Evolutionary conservation across 2,113 vertebrate species (phyloP).

Genomic region (Thamnaconus septentrionalis): DNA sequence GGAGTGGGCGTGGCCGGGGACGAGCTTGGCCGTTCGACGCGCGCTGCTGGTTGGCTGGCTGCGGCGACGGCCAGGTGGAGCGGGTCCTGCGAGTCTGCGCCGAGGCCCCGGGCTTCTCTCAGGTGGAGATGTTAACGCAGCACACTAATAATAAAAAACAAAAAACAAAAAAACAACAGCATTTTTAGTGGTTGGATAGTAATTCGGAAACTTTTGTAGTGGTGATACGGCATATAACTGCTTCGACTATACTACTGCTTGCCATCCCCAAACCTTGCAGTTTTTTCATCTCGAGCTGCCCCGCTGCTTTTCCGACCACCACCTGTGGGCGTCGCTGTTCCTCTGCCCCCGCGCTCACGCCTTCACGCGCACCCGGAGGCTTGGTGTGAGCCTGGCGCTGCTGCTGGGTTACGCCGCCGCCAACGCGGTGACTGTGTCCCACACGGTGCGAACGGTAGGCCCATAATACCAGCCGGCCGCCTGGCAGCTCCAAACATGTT

Average conservation of each 20-base stretch:
- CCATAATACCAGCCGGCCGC: too few species aligned
- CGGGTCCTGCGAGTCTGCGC: conserved; percentile 65
- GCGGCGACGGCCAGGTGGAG: conserved; percentile 74
- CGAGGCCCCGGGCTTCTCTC: conserved; percentile 61
- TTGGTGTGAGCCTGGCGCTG: conserved; percentile 72
- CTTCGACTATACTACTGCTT: background rate
- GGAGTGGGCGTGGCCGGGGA: background rate
- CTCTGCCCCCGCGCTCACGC: conserved; percentile 64
- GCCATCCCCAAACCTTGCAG: conserved; percentile 55
- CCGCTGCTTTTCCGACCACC: conserved; percentile 77
- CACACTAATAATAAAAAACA: background rate
- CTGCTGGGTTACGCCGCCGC: conserved; percentile 68
- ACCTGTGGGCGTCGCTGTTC: conserved; percentile 77
- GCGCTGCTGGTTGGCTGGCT: conserved; percentile 80
- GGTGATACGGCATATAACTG: background rate
- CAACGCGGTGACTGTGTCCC: conserved; percentile 53
- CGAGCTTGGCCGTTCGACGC: conserved; percentile 74
- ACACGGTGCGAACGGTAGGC: conserved; percentile 67
- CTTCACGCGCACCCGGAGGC: conserved; percentile 70
- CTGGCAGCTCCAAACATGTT: background rate
- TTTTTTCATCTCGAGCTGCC: conserved; percentile 69
- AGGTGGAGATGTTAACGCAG: conserved; percentile 57
- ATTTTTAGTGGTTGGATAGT: too few species aligned
- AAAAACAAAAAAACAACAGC: background rate
- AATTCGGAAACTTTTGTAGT: background rate